Evolutionary conservation across 2,888 invertebrate genomes (phyloP).

Genomic region (Eulithis prunata): DNA sequence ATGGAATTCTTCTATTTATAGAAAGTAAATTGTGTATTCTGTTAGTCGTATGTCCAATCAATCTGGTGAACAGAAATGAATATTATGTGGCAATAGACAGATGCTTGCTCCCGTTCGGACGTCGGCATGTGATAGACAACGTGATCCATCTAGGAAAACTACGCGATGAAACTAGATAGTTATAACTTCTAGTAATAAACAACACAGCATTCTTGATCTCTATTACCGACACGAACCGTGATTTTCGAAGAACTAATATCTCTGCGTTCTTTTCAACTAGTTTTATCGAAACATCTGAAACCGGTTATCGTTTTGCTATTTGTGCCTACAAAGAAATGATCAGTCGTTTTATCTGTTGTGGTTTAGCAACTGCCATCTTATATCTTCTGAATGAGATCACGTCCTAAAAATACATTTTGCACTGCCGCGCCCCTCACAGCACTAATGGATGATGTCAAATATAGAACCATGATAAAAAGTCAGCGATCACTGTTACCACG

Average conservation of each 20-base stretch:
- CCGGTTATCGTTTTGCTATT: neutral
- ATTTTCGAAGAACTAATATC: neutral
- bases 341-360: slow-evolving; percentile 1
- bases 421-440: slow-evolving; percentile 7
- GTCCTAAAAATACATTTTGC: slow-evolving; percentile 20
- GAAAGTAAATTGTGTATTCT: slow-evolving; percentile 12
- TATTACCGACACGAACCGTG: neutral
- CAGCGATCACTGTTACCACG: slow-evolving; percentile 25
- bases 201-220: neutral
- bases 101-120: slow-evolving; percentile 42
- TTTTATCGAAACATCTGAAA: neutral
- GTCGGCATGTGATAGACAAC: slow-evolving; percentile 48
- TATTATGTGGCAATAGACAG: neutral
- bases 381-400: slow-evolving; percentile 18
- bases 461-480: slow-evolving; percentile 1
- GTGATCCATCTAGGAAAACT: slow-evolving; percentile 51
- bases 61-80: slow-evolving; percentile 1
- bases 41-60: slow-evolving; percentile 10
- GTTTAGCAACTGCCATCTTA: slow-evolving; percentile 4
- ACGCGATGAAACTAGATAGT: slow-evolving; percentile 16
- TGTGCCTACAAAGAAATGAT: neutral
- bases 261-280: neutral
- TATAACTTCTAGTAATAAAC: slow-evolving; percentile 1
- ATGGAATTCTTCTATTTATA: slow-evolving; percentile 25
- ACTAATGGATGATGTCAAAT: neutral